Conservation (phyloP, 2,888 invertebrate species). For the Thereva nobilitata region DNA sequence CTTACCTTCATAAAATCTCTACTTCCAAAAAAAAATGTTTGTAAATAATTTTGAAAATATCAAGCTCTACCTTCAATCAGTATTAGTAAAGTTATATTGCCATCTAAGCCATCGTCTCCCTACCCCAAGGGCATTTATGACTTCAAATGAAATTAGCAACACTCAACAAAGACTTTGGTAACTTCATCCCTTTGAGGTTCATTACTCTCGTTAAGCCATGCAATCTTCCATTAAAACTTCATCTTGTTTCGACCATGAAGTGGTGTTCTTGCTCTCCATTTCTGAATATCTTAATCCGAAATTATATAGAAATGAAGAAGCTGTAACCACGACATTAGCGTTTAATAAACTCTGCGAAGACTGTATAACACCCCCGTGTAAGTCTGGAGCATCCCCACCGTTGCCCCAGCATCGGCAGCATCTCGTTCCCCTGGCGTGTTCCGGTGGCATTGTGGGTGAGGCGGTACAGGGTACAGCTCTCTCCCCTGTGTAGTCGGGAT, state of each 20-base stretch:
- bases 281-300: constrained; percentile 31
- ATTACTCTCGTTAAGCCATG: constrained; percentile 38
- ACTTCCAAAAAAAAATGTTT: too few species aligned
- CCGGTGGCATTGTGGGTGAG: too few species aligned
- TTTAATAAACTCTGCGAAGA: constrained; percentile 24
- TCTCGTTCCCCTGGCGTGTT: too few species aligned
- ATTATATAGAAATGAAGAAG: constrained; percentile 29
- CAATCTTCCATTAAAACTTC: constrained; percentile 38
- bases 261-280: background rate
- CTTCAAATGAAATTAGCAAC: constrained; percentile 22
- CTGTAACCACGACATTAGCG: constrained; percentile 32
- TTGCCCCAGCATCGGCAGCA: too few species aligned
- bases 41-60: too few species aligned
- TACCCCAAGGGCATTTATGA: background rate
- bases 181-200: constrained; percentile 37
- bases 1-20: too few species aligned
- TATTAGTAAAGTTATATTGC: too few species aligned
- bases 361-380: constrained; percentile 13
- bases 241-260: constrained; percentile 25
- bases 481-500: too few species aligned
- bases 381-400: background rate
- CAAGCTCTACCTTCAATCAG: too few species aligned
- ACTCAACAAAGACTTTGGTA: constrained; percentile 30
- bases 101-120: too few species aligned
- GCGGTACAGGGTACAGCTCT: too few species aligned